Conservation (phyloP, 2,113 vertebrate genomes). For the Limnothrissa miodon region DNA sequence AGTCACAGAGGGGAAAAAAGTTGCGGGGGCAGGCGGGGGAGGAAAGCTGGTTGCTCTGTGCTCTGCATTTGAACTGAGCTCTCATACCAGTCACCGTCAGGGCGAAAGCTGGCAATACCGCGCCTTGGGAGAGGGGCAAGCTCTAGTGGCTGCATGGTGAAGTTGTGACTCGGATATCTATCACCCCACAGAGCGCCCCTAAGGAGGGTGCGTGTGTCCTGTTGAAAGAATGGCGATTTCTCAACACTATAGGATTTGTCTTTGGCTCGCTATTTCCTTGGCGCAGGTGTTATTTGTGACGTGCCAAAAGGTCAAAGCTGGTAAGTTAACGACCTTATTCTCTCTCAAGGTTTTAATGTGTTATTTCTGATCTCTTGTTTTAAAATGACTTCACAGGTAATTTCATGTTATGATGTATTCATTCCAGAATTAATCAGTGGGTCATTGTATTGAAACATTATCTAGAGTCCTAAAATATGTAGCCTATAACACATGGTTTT, state of each 20-base stretch:
- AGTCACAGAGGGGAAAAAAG: not conserved
- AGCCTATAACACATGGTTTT: not conserved
- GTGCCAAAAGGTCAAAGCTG: slow-evolving; percentile 58
- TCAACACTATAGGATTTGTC: slow-evolving; percentile 53
- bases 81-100: not conserved
- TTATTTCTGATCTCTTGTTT: not conserved
- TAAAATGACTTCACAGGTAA: not conserved
- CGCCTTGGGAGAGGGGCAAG: slow-evolving; percentile 6
- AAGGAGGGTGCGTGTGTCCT: not conserved
- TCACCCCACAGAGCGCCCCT: slow-evolving; percentile 15
- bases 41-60: not conserved
- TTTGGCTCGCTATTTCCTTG: slow-evolving; percentile 59
- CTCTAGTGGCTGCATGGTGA: slow-evolving; percentile 18
- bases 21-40: slow-evolving; percentile 20
- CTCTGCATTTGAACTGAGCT: slow-evolving; percentile 9
- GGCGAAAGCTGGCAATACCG: slow-evolving; percentile 15
- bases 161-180: slow-evolving; percentile 21
- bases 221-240: slow-evolving; percentile 58
- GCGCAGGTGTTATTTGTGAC: slow-evolving; percentile 62
- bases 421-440: not conserved
- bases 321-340: slow-evolving; percentile 53
- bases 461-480: not conserved
- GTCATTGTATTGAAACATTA: not conserved
- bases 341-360: not conserved
- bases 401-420: not conserved